A percentile compares a stretch with the other conserved stretches of the same genome.
Conservation (phyloP, 2,888 invertebrate species). For the Camptogramma bilineatum region DNA sequence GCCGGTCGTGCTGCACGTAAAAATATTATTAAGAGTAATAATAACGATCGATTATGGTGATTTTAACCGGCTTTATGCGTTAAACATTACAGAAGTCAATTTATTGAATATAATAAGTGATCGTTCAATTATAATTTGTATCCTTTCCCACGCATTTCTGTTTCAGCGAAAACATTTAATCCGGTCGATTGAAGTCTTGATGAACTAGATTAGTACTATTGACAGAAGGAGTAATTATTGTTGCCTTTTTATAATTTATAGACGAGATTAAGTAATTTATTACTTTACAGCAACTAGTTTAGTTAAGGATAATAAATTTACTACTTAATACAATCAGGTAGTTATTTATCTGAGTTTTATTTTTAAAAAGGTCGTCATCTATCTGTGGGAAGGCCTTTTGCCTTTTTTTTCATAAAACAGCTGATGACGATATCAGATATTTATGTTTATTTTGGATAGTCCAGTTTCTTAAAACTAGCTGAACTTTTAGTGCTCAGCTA, state of each 20-base stretch:
- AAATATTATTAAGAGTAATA: conserved; percentile 39
- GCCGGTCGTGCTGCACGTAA: conserved; percentile 70
- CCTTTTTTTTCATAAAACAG: too few species aligned
- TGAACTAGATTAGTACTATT: conserved; percentile 10
- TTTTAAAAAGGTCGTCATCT: neutral
- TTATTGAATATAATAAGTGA: conserved; percentile 13
- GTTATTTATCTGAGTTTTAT: neutral
- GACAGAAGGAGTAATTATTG: conserved; percentile 5
- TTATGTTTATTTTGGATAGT: too few species aligned
- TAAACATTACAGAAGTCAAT: conserved; percentile 10
- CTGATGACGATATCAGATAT: too few species aligned
- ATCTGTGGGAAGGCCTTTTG: too few species aligned
- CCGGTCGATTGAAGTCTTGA: conserved; percentile 24
- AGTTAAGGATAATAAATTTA: neutral
- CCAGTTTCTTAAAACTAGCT: too few species aligned
- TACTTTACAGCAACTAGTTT: neutral
- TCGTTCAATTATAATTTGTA: conserved; percentile 26
- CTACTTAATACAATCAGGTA: neutral
- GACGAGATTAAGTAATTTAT: neutral
- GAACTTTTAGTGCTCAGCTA: too few species aligned
- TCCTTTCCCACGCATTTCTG: conserved; percentile 39
- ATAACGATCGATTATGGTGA: conserved; percentile 35
- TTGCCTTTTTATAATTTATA: neutral
- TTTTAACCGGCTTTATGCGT: conserved; percentile 29
- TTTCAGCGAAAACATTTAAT: conserved; percentile 41